Evolutionary conservation across 2,797 vertebrate species (phyloP).

Genomic region (Epinephelus malabaricus): DNA sequence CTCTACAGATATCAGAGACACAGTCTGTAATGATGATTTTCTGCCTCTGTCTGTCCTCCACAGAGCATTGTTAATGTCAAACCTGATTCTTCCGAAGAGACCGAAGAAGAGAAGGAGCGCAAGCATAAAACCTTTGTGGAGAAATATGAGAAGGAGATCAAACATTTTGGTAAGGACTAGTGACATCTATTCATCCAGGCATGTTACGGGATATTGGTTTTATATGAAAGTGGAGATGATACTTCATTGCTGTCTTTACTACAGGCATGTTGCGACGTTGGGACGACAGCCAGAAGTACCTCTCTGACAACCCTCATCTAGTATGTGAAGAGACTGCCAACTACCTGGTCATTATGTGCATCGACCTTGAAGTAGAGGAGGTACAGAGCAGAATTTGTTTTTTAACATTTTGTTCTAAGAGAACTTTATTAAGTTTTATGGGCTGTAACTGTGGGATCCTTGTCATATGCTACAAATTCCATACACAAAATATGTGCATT

Average conservation of each 20-base stretch:
- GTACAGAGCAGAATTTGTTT: slow-evolving; percentile 65
- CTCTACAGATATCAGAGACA: neutral
- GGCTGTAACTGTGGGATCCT: neutral
- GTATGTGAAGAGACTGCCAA: slow-evolving; percentile 97
- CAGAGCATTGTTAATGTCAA: slow-evolving; percentile 93
- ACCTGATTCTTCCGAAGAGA: slow-evolving; percentile 85
- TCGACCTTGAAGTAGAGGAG: slow-evolving; percentile 97
- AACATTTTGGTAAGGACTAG: slow-evolving; percentile 91
- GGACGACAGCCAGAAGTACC: slow-evolving; percentile 97
- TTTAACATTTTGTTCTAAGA: neutral
- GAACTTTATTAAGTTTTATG: neutral
- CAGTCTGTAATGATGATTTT: slow-evolving; percentile 3
- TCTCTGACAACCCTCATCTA: slow-evolving; percentile 93
- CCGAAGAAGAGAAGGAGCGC: slow-evolving; percentile 93
- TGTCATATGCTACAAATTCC: neutral
- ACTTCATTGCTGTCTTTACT: slow-evolving; percentile 12
- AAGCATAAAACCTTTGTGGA: slow-evolving; percentile 97
- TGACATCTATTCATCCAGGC: neutral
- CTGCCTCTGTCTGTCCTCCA: slow-evolving; percentile 17
- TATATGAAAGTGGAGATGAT: neutral
- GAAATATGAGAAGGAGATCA: slow-evolving; percentile 93
- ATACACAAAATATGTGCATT: neutral
- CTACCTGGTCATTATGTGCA: slow-evolving; percentile 98
- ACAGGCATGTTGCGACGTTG: slow-evolving; percentile 95
- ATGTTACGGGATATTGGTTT: neutral